phyloP scores from a whole-genome alignment of 2,797 vertebrate genomes.

The Mormyrus proboscirostris region DNA sequence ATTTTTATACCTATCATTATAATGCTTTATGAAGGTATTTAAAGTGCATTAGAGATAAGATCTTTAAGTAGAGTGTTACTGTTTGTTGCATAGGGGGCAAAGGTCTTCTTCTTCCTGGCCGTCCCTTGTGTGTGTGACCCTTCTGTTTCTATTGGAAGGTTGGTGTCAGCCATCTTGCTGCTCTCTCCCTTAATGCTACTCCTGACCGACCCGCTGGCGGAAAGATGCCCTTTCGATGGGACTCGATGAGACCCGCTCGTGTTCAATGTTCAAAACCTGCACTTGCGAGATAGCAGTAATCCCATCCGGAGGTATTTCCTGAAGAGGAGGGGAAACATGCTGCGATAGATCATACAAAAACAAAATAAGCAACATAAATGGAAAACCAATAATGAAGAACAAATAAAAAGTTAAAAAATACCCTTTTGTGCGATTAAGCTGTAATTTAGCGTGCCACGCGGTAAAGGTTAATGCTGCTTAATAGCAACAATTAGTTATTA shows the following conservation, averaged over 20 bases:
- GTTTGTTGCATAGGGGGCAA: not conserved
- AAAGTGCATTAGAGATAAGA: not conserved
- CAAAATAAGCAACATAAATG: not conserved
- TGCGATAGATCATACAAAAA: not conserved
- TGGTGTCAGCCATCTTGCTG: slow-evolving; percentile 13
- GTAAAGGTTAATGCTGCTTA: not conserved
- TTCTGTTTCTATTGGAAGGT: not conserved
- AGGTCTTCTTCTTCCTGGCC: not conserved
- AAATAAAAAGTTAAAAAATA: not conserved
- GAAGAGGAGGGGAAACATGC: not conserved
- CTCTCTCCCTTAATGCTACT: not conserved
- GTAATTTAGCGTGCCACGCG: not conserved
- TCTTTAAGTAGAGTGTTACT: not conserved
- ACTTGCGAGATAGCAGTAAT: not conserved
- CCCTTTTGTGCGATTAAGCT: not conserved
- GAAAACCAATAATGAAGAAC: not conserved
- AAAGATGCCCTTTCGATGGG: not conserved
- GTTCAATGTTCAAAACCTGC: not conserved
- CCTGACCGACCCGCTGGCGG: not conserved
- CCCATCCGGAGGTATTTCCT: not conserved
- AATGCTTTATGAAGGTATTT: not conserved
- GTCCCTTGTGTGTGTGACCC: not conserved
- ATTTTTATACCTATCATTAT: not conserved
- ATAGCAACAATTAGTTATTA: not conserved
- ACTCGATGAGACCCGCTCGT: not conserved